Base-by-base conservation (phyloP, 2,888 invertebrate species). In the Leptogaster cylindrica region DNA sequence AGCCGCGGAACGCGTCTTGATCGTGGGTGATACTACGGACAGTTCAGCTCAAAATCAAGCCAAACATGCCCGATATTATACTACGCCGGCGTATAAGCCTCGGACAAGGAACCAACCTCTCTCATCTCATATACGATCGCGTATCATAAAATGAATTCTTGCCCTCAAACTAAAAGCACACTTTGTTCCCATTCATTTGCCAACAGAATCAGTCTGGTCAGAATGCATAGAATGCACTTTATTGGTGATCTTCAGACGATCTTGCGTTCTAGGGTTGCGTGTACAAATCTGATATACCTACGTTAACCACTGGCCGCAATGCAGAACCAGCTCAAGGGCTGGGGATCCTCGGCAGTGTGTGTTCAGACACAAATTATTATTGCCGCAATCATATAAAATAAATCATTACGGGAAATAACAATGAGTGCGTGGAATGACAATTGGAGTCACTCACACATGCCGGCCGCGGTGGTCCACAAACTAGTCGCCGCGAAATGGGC, bases 331-430 rank as follows among this genome's bases (percentile, higher is more conserved):
- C 44, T n/a, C 8, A 31, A 20, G 20, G n/a, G 36, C 18, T 2
- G 28, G 5, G 28, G 8, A 16, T 8, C 8, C 14, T 31, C 16
- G 28, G 14, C 28, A 51, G 39, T 51, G 41, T 64, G 33, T 50
- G 64, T 64, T 31, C 61, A 51, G 64, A 44, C 67, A 52, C 63
- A 64, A 67, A 67, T 64, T 48, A 67, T 52, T 50, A 41, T 58
- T 48, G 58, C 48, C 55, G 51, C 66, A 66, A 50, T 55, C 44
- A 65, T 66, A 55, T 66, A 52, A 55, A 52, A 67, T 65, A 65
- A 68, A 68, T 65, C 68, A 65, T 68, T 50, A 14, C 10, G 23
- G 58, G 55, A 48, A 68, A 68, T 68, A 68, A 68, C 68, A 68
- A 68, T 68, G 58, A 65, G 61, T 41, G 58, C 58, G 36, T 27